A percentile compares a stretch with the other conserved stretches of the same genome.
Conservation (phyloP, 2,797 vertebrate species). For the Acridotheres tristis region DNA sequence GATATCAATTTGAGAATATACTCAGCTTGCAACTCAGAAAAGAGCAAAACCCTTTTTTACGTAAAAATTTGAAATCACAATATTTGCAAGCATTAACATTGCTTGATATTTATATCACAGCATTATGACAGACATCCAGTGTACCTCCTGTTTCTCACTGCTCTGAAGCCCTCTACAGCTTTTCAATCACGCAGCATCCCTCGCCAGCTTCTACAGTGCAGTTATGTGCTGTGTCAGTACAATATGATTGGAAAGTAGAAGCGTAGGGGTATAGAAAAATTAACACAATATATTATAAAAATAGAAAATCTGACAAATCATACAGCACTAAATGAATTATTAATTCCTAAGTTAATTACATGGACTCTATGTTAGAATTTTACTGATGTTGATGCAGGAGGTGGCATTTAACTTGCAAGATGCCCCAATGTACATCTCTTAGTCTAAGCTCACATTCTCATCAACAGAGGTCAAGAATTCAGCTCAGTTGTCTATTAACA, state of each 20-base stretch:
- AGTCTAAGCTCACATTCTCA: neutral
- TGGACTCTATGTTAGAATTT: neutral
- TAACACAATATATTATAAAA: neutral
- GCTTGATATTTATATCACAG: neutral
- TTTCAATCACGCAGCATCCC: neutral
- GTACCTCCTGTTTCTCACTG: neutral
- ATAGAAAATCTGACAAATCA: neutral
- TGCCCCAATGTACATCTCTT: neutral
- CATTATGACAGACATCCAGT: neutral
- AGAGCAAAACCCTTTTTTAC: neutral
- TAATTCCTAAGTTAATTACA: neutral
- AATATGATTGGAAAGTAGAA: neutral
- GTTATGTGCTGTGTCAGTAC: neutral
- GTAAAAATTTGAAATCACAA: neutral
- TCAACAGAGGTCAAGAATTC: neutral
- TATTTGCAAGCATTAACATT: neutral
- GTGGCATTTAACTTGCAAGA: neutral
- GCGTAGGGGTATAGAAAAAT: neutral
- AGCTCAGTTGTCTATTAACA: neutral
- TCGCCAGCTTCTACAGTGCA: neutral
- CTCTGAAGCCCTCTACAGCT: neutral
- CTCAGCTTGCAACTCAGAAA: neutral
- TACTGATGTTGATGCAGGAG: neutral
- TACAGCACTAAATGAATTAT: neutral
- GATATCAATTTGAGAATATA: neutral